Conservation (phyloP, 2,797 vertebrate species). For the Clarias platycephalus region DNA sequence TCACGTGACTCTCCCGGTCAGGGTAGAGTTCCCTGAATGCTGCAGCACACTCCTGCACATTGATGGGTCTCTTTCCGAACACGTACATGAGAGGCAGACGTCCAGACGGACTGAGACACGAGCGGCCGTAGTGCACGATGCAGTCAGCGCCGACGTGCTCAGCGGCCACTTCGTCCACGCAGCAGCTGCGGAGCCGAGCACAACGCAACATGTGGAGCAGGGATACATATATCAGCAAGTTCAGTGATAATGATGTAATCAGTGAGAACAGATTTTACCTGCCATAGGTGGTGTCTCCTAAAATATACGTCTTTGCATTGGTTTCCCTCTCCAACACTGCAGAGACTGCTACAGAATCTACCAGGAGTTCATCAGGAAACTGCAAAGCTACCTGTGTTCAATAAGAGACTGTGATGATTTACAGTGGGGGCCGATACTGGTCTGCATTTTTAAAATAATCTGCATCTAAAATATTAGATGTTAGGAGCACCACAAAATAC, state of each 20-base stretch:
- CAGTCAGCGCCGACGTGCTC: slow-evolving; percentile 82
- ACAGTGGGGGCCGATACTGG: not conserved
- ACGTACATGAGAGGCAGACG: slow-evolving; percentile 81
- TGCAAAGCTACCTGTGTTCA: slow-evolving; percentile 86
- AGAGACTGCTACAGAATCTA: slow-evolving; percentile 78
- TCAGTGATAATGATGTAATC: not conserved
- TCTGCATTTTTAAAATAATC: not conserved
- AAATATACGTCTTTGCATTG: slow-evolving; percentile 76
- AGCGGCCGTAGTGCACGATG: slow-evolving; percentile 88
- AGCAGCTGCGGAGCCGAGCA: slow-evolving; percentile 79
- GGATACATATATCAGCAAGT: not conserved
- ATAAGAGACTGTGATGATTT: not conserved
- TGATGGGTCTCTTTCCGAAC: slow-evolving; percentile 70
- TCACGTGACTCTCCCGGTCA: slow-evolving; percentile 70
- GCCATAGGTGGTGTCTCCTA: slow-evolving; percentile 94
- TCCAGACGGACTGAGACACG: slow-evolving; percentile 87
- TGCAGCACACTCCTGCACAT: slow-evolving; percentile 72
- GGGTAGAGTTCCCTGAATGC: slow-evolving; percentile 79
- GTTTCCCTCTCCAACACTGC: slow-evolving; percentile 75
- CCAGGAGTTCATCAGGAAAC: slow-evolving; percentile 89
- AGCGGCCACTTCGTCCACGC: slow-evolving; percentile 91
- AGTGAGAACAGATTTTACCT: slow-evolving; percentile 72
- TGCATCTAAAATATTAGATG: not conserved
- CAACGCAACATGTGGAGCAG: not conserved
- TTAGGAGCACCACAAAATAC: not conserved